These are phyloP conservation scores for Stichodactyla mertensii DNA, from an alignment of 64 coral and sea anemone genomes.

Conservation along the genomic window DNA sequence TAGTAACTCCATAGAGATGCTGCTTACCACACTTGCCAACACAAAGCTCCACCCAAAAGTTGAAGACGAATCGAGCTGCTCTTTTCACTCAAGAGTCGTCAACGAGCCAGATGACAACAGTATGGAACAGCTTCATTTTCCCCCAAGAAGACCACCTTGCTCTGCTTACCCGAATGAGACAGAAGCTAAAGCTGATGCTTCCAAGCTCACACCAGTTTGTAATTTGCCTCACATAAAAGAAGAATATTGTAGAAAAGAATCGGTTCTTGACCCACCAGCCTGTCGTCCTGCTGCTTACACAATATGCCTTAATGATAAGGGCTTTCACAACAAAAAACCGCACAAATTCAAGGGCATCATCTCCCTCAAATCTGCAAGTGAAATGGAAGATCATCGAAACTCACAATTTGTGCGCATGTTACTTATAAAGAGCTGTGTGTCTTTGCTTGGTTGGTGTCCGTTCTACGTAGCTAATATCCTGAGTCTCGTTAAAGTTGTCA, in stretches of 20 bases:
- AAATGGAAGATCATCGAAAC: background rate
- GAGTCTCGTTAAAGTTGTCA: background rate
- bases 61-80: background rate
- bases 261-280: background rate
- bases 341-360: background rate
- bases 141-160: background rate
- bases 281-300: background rate
- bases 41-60: background rate
- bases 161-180: background rate
- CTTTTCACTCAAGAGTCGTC: background rate
- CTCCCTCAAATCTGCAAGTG: background rate
- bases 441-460: constrained; percentile 7
- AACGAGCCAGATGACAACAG: background rate
- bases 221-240: background rate
- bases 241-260: background rate
- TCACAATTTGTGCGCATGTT: background rate
- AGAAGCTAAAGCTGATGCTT: background rate
- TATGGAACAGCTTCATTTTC: background rate
- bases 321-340: background rate
- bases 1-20: background rate
- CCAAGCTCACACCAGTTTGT: background rate
- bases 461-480: background rate
- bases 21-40: constrained; percentile 1
- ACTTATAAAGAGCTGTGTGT: background rate
- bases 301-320: background rate